phyloP scores from a whole-genome alignment of 2,797 vertebrate species.

The Gadopsis bispinosus region DNA sequence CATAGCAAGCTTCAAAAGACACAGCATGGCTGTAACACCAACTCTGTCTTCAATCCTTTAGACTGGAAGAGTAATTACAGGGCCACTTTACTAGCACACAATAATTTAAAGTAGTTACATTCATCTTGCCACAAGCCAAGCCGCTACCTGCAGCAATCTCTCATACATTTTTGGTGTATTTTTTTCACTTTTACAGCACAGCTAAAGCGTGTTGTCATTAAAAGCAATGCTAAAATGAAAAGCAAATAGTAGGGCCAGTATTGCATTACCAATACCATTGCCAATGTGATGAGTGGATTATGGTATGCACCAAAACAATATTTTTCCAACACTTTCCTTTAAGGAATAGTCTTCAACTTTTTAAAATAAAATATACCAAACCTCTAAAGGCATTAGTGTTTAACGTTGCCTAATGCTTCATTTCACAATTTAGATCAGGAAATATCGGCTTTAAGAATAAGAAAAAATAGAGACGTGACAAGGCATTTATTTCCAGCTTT shows the following conservation, averaged over 20 bases:
- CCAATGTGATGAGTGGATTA: not conserved
- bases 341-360: not conserved
- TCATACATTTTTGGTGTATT: not conserved
- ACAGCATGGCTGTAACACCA: constrained; percentile 5
- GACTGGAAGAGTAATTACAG: constrained; percentile 46
- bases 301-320: not conserved
- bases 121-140: constrained; percentile 60
- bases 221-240: not conserved
- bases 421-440: not conserved
- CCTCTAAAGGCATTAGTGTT: not conserved
- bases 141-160: constrained; percentile 33
- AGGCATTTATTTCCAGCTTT: not conserved
- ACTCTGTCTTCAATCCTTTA: constrained; percentile 36
- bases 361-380: not conserved
- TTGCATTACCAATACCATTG: not conserved
- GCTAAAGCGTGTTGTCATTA: not conserved
- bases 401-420: not conserved
- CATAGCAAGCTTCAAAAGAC: constrained; percentile 4
- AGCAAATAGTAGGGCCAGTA: not conserved
- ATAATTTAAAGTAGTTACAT: constrained; percentile 60
- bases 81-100: constrained; percentile 51
- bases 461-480: not conserved
- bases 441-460: not conserved
- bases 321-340: not conserved
- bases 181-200: not conserved